Conservation (phyloP, 2,797 vertebrate species). For the Rhadinocentrus ornatus region DNA sequence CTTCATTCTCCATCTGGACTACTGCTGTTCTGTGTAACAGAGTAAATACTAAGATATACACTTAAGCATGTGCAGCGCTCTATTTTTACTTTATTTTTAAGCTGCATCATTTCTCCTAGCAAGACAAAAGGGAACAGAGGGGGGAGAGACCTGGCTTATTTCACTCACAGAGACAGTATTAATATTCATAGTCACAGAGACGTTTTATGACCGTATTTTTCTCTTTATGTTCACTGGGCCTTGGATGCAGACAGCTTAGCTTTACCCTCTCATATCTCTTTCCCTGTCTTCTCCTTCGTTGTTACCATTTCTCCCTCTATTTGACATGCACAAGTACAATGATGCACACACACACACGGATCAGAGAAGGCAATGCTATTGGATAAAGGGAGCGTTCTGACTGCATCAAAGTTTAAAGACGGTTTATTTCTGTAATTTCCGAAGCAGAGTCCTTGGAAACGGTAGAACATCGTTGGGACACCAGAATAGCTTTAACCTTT, state of each 20-base stretch:
- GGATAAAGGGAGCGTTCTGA: conserved; percentile 71
- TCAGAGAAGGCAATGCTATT: conserved; percentile 66
- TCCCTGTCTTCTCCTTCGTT: conserved; percentile 62
- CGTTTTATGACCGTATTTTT: conserved; percentile 85
- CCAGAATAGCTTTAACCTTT: conserved; percentile 74
- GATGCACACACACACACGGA: conserved; percentile 48
- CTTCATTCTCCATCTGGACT: conserved; percentile 13
- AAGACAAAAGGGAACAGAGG: conserved; percentile 56
- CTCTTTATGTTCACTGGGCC: conserved; percentile 84
- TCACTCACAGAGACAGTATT: conserved; percentile 75
- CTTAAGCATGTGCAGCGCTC: conserved; percentile 23
- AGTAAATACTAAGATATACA: conserved; percentile 39
- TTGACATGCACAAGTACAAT: conserved; percentile 56
- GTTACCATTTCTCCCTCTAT: conserved; percentile 36
- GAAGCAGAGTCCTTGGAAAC: conserved; percentile 53
- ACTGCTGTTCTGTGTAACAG: conserved; percentile 13
- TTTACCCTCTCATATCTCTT: conserved; percentile 76
- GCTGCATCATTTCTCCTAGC: conserved; percentile 47
- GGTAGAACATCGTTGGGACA: conserved; percentile 44
- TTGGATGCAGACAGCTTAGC: conserved; percentile 80
- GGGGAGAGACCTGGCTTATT: conserved; percentile 58
- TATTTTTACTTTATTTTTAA: conserved; percentile 52
- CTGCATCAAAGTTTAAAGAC: conserved; percentile 74
- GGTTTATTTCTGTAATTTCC: conserved; percentile 66
- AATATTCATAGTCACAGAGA: conserved; percentile 84